Base-by-base conservation (phyloP, 2,797 vertebrate species). In the Paguma larvata region DNA sequence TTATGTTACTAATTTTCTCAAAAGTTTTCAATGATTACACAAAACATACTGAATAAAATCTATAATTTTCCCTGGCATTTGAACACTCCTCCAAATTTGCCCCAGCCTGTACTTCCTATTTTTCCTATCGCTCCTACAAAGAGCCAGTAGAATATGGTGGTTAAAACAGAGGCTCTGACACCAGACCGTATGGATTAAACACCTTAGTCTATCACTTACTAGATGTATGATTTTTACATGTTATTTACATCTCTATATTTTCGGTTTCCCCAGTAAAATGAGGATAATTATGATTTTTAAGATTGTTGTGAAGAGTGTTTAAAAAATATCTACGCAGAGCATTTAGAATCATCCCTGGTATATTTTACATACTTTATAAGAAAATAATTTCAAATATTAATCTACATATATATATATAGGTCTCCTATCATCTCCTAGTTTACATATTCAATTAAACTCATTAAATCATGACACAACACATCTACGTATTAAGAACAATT, bases 361-460 rank as follows among this genome's bases (percentile, higher is more conserved):
- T 32, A 83, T 16, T 27, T 91, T 7, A 68, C 4, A 16, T 15
- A 79, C 12, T 59, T 79, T 41, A 53, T 77, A 91, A 63, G 41
- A 67, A 89, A 89, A 4, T 67, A 63, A 94, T 62, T 67, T 91
- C 73, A 91, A 77, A 30, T 94, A 80, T 73, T 75, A 85, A 78
- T 11, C 44, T 79, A 85, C 4, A 80, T 56, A 56, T 44, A 27
- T 73, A 85, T 3, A 85, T 56, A 67, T 51, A 21, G 19, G 23
- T 95, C 30, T 89, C n/a, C n/a, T 77, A 13, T 2, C 19, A 94
- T 27, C 73, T 68, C 51, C n/a, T 18, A 80, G 67, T 73, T 91
- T 75, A 70, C 62, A 16, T 2, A 78, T 63, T 88, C 82, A 78
- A 78, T 85, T 53, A 85, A 19, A 48, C 48, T 9, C 80, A 75